These are phyloP conservation scores for Chymomyza amoena DNA, from an alignment of 2,888 invertebrate species.

Conservation along the genomic window DNA sequence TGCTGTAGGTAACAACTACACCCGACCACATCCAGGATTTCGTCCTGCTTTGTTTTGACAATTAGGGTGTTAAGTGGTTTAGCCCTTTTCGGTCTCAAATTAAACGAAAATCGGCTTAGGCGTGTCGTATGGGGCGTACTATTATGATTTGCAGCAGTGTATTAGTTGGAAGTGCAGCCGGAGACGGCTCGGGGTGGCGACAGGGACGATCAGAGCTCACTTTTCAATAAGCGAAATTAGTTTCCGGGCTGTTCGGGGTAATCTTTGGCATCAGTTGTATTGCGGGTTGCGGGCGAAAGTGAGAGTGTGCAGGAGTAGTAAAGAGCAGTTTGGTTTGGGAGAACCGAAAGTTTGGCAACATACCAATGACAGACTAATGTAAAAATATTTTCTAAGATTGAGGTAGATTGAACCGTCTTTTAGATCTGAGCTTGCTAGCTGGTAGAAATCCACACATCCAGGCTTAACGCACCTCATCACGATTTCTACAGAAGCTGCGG, in stretches of 20 bases:
- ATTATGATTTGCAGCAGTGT: conserved; percentile 59
- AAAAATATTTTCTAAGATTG: no score
- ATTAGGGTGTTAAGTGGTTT: conserved; percentile 76
- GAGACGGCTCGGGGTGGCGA: neutral
- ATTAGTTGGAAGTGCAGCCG: neutral
- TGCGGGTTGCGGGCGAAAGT: neutral
- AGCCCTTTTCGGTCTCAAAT: conserved; percentile 71
- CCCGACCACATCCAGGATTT: neutral
- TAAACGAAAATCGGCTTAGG: conserved; percentile 67
- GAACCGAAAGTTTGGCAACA: no score
- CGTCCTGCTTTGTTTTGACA: conserved; percentile 66
- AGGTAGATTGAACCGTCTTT: no score
- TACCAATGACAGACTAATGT: no score
- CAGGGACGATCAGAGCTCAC: conserved; percentile 26
- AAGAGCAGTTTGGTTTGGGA: neutral
- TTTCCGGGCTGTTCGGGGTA: conserved; percentile 36
- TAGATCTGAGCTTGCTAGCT: no score
- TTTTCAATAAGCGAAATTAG: conserved; percentile 50
- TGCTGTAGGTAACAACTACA: neutral
- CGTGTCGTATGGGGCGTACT: conserved; percentile 70
- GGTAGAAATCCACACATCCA: no score
- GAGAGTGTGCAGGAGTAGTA: neutral
- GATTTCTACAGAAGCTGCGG: no score
- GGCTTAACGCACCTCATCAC: no score
- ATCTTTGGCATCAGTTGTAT: neutral